Base-by-base conservation (phyloP, 2,113 vertebrate genomes). In the Corydoras maculifer region DNA sequence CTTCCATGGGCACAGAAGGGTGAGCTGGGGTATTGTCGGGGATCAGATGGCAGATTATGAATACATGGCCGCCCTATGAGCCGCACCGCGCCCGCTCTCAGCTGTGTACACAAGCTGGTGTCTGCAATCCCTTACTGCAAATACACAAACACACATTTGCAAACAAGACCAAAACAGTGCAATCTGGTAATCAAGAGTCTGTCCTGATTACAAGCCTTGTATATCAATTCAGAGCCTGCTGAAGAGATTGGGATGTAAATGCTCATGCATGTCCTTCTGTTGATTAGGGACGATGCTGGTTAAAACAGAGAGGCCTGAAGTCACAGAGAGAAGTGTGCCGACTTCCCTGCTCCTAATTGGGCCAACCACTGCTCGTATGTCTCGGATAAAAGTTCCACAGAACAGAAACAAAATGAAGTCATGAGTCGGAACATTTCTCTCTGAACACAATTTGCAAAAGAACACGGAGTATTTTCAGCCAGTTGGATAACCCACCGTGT, bases 321-420 rank as follows among this genome's bases (percentile, higher is more conserved):
- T 60, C 57, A 50, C 57, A 49, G 55, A 58, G 32, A 49, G 31
- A 4, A 6, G 58, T 35, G 51, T 18, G 43, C 12, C 62, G 7
- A 12, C n/a, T 31, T 57, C 61, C 9, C 49, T 73, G 13, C 1
- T 54, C 68, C 62, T 82, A 82, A 84, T 83, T 80, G 82, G 79
- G 70, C 70, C 72, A 72, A 68, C 81, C 77, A 75, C 25, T 69
- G 81, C 82, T 79, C 80, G 77, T 69, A 77, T 80, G 15, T 79
- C 77, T 80, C 15, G 31, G 4, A 84, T 13, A n/a, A n/a, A 57
- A n/a, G 13, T 7, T 57, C 7, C 35, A 43, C 35, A 43, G 35
- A 43, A 43, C 35, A 2, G 18, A 25, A 25, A 25, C 18, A 25
- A 25, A 25, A 25, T 25, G 18, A 25, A 25, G 35, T 43, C 35